Conservation (phyloP, 2,888 invertebrate genomes). For the Eudemis profundana region DNA sequence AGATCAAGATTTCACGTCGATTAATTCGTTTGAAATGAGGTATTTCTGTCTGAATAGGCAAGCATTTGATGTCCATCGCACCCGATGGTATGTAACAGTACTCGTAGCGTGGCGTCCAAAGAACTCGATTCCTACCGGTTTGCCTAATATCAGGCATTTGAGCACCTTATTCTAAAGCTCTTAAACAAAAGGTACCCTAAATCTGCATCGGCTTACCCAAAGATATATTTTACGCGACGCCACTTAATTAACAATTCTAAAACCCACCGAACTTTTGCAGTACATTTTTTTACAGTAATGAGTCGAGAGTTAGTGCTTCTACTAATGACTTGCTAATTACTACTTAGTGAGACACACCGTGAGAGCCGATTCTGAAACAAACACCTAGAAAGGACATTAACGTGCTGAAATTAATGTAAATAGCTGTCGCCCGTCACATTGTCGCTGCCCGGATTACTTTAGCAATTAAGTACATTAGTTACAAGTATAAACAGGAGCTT, state of each 20-base stretch:
- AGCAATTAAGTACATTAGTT: slow-evolving; percentile 29
- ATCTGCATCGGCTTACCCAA: too few species aligned
- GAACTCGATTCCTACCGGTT: neutral
- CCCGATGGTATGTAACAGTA: too few species aligned
- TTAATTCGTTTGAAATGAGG: neutral
- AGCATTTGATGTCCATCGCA: too few species aligned
- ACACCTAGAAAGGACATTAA: slow-evolving; percentile 3
- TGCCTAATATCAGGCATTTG: too few species aligned
- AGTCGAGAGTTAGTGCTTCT: neutral
- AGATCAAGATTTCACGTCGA: neutral
- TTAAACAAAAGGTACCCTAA: too few species aligned
- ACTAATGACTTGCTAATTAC: slow-evolving; percentile 5
- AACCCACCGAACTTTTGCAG: too few species aligned
- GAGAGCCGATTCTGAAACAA: neutral
- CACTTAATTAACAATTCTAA: too few species aligned
- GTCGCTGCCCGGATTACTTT: slow-evolving; percentile 24
- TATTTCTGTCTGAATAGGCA: neutral
- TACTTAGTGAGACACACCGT: slow-evolving; percentile 3
- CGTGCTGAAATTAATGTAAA: slow-evolving; percentile 13
- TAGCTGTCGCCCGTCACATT: slow-evolving; percentile 2
- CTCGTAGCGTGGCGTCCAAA: too few species aligned
- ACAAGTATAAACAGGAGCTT: slow-evolving; percentile 15
- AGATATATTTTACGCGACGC: too few species aligned
- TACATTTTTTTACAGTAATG: neutral
- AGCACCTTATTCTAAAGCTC: too few species aligned